phyloP scores from a whole-genome alignment of 2,113 vertebrate species.

The Edolisoma coerulescens region DNA sequence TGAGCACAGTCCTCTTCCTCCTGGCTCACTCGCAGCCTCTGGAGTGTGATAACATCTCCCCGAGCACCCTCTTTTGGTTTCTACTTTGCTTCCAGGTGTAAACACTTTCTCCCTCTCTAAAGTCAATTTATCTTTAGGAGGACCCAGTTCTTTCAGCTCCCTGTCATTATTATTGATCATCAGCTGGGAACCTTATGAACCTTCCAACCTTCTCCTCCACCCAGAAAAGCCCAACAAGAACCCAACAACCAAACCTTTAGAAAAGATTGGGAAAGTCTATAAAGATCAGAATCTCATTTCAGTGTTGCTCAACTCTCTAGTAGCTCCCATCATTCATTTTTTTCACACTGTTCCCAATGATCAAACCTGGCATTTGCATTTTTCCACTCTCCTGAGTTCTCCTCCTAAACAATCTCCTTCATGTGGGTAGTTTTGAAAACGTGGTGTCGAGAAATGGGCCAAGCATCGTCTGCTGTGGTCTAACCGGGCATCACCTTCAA shows the following conservation, averaged over 20 bases:
- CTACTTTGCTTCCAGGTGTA: neutral
- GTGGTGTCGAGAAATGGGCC: fast-evolving
- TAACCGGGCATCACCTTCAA: neutral
- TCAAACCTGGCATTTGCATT: neutral
- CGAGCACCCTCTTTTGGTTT: neutral
- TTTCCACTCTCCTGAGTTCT: neutral
- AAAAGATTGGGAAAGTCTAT: neutral
- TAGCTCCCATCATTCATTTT: neutral
- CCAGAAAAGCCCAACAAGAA: neutral
- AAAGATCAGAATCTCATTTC: constrained; percentile 31
- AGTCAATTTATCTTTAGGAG: neutral
- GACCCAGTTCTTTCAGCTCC: neutral
- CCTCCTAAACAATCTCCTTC: neutral
- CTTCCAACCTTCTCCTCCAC: neutral
- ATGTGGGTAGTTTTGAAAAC: neutral
- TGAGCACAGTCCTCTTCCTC: neutral
- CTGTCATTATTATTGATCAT: neutral
- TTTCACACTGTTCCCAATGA: neutral
- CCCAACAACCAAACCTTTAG: neutral
- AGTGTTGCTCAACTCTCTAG: neutral
- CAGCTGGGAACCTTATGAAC: neutral
- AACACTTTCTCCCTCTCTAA: neutral
- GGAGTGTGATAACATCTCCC: neutral
- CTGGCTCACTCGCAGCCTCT: neutral
- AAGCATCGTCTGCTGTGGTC: neutral